Evolutionary conservation across 2,113 vertebrate species (phyloP), one percentile per base, ranked within the genome.

Genomic region (Tursiops truncatus): DNA sequence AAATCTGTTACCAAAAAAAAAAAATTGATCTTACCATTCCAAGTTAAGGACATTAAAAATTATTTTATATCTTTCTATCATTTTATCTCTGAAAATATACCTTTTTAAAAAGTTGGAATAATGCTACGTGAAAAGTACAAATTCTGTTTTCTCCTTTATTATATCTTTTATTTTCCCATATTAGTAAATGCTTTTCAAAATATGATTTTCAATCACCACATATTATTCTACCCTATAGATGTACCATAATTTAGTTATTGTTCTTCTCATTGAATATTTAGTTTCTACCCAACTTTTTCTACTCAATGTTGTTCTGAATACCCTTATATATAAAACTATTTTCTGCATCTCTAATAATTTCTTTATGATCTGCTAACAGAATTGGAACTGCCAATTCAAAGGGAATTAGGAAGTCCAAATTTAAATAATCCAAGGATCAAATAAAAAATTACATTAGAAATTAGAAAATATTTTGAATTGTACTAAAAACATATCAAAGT

Each of bases 321-420:
- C 33, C 11, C 14, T 93, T 88, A 33, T 7, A 65, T 73, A 36
- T 70, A 87, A 82, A 87, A n/a, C 21, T 41, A 33, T 68, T 94
- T 95, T 77, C 18, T 83, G 36, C 47, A 91, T 74, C n/a, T 83
- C 10, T 82, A 87, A 87, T 86, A 90, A 87, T 70, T 77, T 85
- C 6, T 36, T 82, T 83, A 86, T 89, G 13, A 92, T 93, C 77
- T 87, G 0, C 44, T 85, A 50, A 85, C 56, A 86, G 33, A 95
- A 86, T 87, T 91, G 26, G 82, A 79, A 74, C 73, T 73, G 10
- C 6, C 44, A 0, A n/a, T 18, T 77, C 60, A 81, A 85, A 89
- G 20, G 28, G 36, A 56, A 85, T 76, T 76, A 65, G 28, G 26
- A 85, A 76, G 76, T 74, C 13, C 6, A 88, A 80, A 50, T 67